Evolutionary conservation across 2,888 invertebrate species (phyloP).

Genomic region (Mimas tiliae): DNA sequence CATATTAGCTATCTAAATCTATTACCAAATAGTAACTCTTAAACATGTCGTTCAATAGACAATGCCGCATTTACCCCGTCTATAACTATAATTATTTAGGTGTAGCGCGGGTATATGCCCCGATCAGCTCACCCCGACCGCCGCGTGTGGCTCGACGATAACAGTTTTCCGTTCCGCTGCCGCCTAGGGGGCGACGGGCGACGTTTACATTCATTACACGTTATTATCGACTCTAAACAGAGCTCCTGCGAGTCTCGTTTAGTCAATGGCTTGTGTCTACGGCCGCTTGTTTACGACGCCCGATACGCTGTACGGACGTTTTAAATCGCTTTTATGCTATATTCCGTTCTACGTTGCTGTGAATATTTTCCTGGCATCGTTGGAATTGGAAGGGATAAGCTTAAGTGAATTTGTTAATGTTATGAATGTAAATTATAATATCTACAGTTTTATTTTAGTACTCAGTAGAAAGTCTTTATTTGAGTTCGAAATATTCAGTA

Average conservation of each 20-base stretch:
- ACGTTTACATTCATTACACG: constrained; percentile 76
- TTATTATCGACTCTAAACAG: constrained; percentile 78
- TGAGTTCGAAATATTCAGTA: too few relatives aligned
- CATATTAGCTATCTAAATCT: too few relatives aligned
- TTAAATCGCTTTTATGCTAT: constrained; percentile 34
- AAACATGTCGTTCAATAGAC: constrained; percentile 18
- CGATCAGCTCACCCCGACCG: constrained; percentile 34
- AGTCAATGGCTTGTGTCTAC: constrained; percentile 66
- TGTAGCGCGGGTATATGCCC: constrained; percentile 15
- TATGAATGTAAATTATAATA: background rate
- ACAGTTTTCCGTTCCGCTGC: constrained; percentile 64
- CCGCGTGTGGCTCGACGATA: constrained; percentile 73
- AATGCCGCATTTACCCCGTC: constrained; percentile 28
- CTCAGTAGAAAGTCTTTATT: too few relatives aligned
- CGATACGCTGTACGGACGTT: constrained; percentile 29
- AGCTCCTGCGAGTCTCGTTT: constrained; percentile 66
- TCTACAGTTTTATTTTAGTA: too few relatives aligned
- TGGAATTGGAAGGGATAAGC: background rate
- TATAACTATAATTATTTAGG: constrained; percentile 20
- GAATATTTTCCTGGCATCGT: background rate
- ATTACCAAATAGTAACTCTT: too few relatives aligned
- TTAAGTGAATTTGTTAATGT: background rate
- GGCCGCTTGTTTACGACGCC: constrained; percentile 48
- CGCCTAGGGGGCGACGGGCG: constrained; percentile 45
- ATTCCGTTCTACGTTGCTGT: background rate